Evolutionary conservation across 2,797 vertebrate genomes (phyloP).

Genomic region (Sebastolobus altivelis): DNA sequence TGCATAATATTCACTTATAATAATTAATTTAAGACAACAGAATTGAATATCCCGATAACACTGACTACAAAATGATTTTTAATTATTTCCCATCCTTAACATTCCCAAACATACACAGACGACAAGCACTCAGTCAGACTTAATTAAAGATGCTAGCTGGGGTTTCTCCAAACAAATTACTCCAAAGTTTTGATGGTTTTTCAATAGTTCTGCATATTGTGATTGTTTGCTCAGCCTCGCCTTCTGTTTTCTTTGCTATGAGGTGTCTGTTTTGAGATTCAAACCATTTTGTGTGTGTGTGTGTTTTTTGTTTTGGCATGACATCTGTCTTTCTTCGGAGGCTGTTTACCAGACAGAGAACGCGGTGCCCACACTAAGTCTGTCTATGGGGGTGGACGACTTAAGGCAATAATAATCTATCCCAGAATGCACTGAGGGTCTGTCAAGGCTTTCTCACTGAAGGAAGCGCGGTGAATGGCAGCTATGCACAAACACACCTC

Average conservation of each 20-base stretch:
- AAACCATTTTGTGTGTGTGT: constrained; percentile 52
- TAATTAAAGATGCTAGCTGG: constrained; percentile 54
- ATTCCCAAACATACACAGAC: constrained; percentile 9
- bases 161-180: constrained; percentile 51
- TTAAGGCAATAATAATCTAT: constrained; percentile 79
- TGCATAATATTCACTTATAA: neutral
- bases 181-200: constrained; percentile 53
- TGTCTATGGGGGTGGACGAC: constrained; percentile 76
- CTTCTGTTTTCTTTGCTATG: constrained; percentile 57
- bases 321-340: constrained; percentile 77
- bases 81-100: constrained; percentile 32
- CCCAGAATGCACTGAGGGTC: constrained; percentile 79
- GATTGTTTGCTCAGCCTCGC: constrained; percentile 60
- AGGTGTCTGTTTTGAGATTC: constrained; percentile 64
- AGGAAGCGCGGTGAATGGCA: constrained; percentile 66
- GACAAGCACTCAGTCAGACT: constrained; percentile 33
- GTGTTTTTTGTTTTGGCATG: constrained; percentile 57
- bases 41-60: neutral
- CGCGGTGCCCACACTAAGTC: constrained; percentile 73
- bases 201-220: constrained; percentile 46
- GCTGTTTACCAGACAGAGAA: constrained; percentile 76
- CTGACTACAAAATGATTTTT: constrained; percentile 12
- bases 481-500: constrained; percentile 71
- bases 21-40: neutral
- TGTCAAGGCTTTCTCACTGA: constrained; percentile 73